Conservation (phyloP, 2,797 vertebrate species). For the Chaetophractus vellerosus region DNA sequence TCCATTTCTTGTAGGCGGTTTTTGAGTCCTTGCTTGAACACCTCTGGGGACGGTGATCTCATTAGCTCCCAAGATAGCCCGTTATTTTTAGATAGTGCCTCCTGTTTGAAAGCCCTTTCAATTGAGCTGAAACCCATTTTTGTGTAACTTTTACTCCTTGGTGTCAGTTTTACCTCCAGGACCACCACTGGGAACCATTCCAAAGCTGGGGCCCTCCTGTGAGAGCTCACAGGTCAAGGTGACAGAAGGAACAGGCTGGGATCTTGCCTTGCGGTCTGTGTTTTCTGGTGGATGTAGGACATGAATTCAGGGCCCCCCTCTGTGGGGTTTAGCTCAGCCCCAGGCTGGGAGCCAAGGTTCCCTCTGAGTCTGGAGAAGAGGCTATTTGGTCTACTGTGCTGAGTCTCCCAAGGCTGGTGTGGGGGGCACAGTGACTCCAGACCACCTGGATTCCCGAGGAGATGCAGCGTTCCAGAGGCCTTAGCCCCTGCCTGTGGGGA, state of each 20-base stretch:
- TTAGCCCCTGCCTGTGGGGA: background rate
- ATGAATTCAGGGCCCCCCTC: background rate
- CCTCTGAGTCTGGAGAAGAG: background rate
- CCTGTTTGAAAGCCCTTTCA: constrained; percentile 46
- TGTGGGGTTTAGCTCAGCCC: background rate
- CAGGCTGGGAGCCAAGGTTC: background rate
- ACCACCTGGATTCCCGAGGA: background rate
- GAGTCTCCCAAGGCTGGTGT: background rate
- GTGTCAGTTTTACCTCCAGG: background rate
- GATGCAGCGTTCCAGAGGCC: background rate
- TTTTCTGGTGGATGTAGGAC: background rate
- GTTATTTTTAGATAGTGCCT: constrained; percentile 76
- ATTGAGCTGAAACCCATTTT: constrained; percentile 23
- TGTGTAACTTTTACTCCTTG: background rate
- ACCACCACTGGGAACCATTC: background rate
- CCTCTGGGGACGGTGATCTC: constrained; percentile 82
- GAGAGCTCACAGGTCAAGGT: background rate
- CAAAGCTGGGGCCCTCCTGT: background rate
- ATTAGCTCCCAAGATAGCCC: constrained; percentile 78
- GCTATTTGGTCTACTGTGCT: background rate
- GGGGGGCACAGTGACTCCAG: background rate
- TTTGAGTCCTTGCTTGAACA: constrained; percentile 52
- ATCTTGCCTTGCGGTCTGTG: background rate
- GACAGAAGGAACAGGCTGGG: background rate
- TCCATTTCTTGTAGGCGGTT: constrained; percentile 68